Evolutionary conservation across 2,797 vertebrate genomes (phyloP).

Genomic region (Sebastes nivosus): DNA sequence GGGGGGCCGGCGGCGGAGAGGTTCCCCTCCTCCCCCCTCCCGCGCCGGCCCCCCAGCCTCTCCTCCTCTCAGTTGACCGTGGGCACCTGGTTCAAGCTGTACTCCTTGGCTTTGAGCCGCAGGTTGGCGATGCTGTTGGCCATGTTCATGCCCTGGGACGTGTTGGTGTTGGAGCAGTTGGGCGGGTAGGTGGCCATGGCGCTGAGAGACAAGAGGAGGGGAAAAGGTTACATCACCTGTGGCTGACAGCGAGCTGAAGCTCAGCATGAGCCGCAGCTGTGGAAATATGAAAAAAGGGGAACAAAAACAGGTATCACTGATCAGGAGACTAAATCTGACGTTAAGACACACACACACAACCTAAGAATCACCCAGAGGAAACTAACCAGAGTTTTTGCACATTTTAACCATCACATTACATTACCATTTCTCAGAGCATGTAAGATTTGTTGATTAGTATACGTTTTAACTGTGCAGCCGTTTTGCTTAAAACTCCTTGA

Average conservation of each 20-base stretch:
- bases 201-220: conserved; percentile 77
- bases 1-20: background rate
- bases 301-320: background rate
- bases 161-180: conserved; percentile 92
- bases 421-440: background rate
- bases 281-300: conserved; percentile 24
- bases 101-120: conserved; percentile 99
- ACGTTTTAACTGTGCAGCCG: background rate
- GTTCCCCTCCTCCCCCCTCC: conserved; percentile 7
- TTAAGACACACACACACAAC: background rate
- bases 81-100: conserved; percentile 99
- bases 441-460: background rate
- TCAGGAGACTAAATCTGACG: conserved; percentile 12
- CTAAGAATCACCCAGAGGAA: background rate
- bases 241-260: conserved; percentile 10
- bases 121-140: conserved; percentile 99
- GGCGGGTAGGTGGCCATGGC: conserved; percentile 96
- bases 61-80: conserved; percentile 92
- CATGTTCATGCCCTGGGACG: conserved; percentile 97
- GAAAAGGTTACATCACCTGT: conserved; percentile 47
- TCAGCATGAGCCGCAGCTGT: conserved; percentile 44
- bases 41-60: conserved; percentile 24
- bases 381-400: background rate
- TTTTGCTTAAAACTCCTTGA: background rate
- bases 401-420: background rate